Evolutionary conservation across 2,888 invertebrate species (phyloP).

Genomic region (Cantharis nigra): DNA sequence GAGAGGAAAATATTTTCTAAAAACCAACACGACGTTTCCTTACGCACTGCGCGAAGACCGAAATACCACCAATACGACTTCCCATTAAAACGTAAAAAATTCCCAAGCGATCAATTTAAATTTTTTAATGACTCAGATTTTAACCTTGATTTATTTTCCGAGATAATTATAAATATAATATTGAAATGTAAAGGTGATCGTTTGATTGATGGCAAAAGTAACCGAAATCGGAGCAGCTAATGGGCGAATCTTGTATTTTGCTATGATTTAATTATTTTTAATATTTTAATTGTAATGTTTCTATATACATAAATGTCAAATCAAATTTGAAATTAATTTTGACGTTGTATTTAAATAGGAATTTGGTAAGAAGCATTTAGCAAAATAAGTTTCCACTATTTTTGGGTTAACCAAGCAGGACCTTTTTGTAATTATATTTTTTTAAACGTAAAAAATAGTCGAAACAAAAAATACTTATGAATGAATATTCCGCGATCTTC

Average conservation of each 20-base stretch:
- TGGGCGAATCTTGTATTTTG: neutral
- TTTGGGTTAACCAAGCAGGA: neutral
- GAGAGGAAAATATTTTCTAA: conserved; percentile 15
- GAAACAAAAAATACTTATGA: neutral
- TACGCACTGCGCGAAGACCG: conserved; percentile 9
- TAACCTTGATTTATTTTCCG: neutral
- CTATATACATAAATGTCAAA: neutral
- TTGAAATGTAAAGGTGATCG: neutral
- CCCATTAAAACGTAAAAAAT: neutral
- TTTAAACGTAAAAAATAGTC: neutral
- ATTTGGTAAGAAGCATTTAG: neutral
- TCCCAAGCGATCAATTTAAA: neutral
- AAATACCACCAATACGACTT: neutral
- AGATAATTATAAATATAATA: neutral
- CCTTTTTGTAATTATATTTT: neutral
- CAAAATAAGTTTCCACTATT: neutral
- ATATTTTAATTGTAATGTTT: neutral
- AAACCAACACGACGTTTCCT: conserved; percentile 3
- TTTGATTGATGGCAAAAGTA: neutral
- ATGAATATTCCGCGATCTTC: neutral
- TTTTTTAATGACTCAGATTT: neutral
- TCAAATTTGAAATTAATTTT: neutral
- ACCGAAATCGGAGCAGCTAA: neutral
- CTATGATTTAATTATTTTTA: neutral
- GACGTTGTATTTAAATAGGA: neutral